These are phyloP conservation scores for Rambutsinella grinnellia DNA, from an alignment of 2,888 invertebrate species.

Conservation along the genomic window DNA sequence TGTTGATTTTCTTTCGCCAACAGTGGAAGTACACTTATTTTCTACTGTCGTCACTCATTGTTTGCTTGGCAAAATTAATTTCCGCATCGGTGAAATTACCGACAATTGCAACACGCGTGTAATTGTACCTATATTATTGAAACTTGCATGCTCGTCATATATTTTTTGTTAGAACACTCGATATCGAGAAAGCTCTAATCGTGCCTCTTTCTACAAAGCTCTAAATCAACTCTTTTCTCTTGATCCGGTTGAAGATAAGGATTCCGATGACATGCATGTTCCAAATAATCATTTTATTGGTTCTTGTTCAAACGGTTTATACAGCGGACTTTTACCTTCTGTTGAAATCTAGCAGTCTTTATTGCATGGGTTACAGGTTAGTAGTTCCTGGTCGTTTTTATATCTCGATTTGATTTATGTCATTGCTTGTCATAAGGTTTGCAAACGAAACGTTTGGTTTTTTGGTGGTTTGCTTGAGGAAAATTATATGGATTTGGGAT, in stretches of 20 bases:
- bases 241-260: neutral
- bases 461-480: neutral
- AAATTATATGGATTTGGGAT: too few relatives aligned
- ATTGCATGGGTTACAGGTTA: neutral
- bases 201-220: neutral
- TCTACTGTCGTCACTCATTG: neutral
- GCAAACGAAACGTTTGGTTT: too few relatives aligned
- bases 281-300: neutral
- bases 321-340: neutral
- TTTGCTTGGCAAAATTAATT: neutral
- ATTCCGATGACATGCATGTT: neutral
- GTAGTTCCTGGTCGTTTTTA: neutral
- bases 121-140: too few relatives aligned
- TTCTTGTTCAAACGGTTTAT: neutral
- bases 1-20: too few relatives aligned
- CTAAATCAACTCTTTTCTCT: neutral
- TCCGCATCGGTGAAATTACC: neutral
- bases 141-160: neutral
- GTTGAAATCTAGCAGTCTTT: neutral
- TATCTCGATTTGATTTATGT: neutral
- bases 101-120: neutral
- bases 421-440: neutral
- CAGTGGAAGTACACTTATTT: neutral
- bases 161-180: neutral
- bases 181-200: too few relatives aligned